These are phyloP conservation scores for Drosophila imparisetae DNA, from an alignment of 2,888 invertebrate species.

Conservation along the genomic window DNA sequence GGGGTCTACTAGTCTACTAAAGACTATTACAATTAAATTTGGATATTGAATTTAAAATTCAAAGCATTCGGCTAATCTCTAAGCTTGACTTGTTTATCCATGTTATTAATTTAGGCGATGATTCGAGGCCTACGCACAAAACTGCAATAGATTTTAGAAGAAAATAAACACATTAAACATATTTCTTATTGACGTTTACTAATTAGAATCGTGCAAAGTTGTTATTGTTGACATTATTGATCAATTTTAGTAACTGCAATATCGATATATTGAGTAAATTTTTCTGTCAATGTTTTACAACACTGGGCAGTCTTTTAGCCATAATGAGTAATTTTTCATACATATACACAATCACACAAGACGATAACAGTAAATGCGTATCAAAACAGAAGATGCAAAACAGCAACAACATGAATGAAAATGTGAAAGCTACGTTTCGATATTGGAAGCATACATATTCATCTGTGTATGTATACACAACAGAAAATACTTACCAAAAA, in stretches of 20 bases:
- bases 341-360: slow-evolving; percentile 8
- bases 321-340: slow-evolving; percentile 16
- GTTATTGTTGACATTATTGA: not conserved
- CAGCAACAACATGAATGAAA: slow-evolving; percentile 61
- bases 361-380: slow-evolving; percentile 49
- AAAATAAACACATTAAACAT: not conserved
- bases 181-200: not conserved
- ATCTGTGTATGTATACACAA: slow-evolving; percentile 13
- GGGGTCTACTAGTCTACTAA: slow-evolving; percentile 54
- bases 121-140: slow-evolving; percentile 29
- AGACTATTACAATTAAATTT: slow-evolving; percentile 62
- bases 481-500: slow-evolving; percentile 32
- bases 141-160: slow-evolving; percentile 20
- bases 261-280: slow-evolving; percentile 11
- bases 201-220: not conserved
- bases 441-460: slow-evolving; percentile 15
- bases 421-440: slow-evolving; percentile 68
- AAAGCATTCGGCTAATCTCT: slow-evolving; percentile 67
- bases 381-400: slow-evolving; percentile 60
- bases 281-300: slow-evolving; percentile 21
- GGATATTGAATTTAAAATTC: slow-evolving; percentile 79
- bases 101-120: slow-evolving; percentile 42
- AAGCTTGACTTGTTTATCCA: slow-evolving; percentile 60
- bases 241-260: not conserved
- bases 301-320: slow-evolving; percentile 25